Base-by-base conservation (phyloP, 2,888 invertebrate genomes). In the Electrophaes corylata region DNA sequence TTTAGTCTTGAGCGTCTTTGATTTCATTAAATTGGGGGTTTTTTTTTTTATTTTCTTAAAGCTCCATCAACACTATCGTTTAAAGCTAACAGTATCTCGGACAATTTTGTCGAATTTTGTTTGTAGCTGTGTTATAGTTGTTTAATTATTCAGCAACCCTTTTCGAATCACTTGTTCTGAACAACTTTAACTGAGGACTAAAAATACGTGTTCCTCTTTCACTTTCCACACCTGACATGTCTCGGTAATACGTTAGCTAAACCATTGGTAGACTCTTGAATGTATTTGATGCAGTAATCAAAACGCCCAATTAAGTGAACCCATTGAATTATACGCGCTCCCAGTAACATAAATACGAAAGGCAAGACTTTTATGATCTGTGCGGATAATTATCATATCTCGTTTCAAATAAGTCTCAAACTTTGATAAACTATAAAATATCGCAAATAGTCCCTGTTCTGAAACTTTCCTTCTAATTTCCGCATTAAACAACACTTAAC, bases 351-450 rank as follows among this genome's bases (percentile, higher is more conserved):
- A 19, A 61, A 48, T 62, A 67, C 0, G 50, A 50, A 71, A 70
- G 0, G 16, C 31, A 14, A 69, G 40, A 0, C 65, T 62, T 23
- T 71, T 65, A 29, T 73, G 69, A 47, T 71, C 71, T 0, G 71
- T 67, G 16, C 41, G 29, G 11, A 72, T 69, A 3, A 66, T 60
- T 1, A 70, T 10, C 19, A 65, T 66, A 0, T 55, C 5, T 0
- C 72, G 69, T 12, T 69, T 56, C 5, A 71, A 49, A 56, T 72
- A 72, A 0, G 71, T 70, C 14, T 70, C 70, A 39, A 69, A 71
- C 23, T 69, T 70, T n/a, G 55, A 12, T 12, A 72, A 48, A n/a
- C 65, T 64, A 44, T 35, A 49, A 4, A 72, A 68, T 0, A 72
- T 47, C 0, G 70, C 51, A 11, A 40, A 70, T 35, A 71, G 62